Base-by-base conservation (phyloP, 1,140 invertebrate genomes). In the Chymomyza costata region DNA sequence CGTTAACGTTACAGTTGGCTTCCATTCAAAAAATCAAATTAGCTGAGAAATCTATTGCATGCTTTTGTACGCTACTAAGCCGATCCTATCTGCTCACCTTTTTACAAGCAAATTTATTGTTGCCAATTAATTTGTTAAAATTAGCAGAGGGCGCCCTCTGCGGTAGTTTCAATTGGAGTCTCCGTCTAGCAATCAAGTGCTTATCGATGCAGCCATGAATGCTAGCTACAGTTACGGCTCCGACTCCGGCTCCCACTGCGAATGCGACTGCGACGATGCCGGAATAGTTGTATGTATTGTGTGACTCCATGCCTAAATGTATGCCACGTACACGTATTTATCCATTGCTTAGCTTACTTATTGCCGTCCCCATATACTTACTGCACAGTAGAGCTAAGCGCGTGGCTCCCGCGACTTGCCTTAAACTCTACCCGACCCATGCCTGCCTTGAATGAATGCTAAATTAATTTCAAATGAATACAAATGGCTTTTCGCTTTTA, bases 401-500 rank as follows among this genome's bases (percentile, higher is more conserved):
- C 31, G 8, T 18, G n/a, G 7, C 10, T 13, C 18, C 28, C 25
- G 1, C 30, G 16, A 10, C 10, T 15, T n/a, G n/a, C 10, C 3
- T 14, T n/a, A 1, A 8, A 8, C 21, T 6, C 5, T 21, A n/a
- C 16, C 11, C 13, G n/a, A n/a, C 46, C n/a, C 41, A 46, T 28
- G 32, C 47, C 21, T 56, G 71, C 71, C 73, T 71, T 78, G 71
- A 66, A 78, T 78, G 73, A 80, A 80, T 80, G 73, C 73, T 80
- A 80, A 80, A 80, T 80, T 80, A 80, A 80, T 80, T 80, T 80
- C 73, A 80, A 80, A 80, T 80, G 73, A 80, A 80, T 80, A 80
- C 73, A 80, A 80, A 80, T 80, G 73, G 73, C 63, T 80, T 80
- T 80, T 80, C 73, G 73, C 73, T 80, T 80, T 80, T 80, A 80